These are phyloP conservation scores for Montipora efflorescens DNA, from an alignment of 64 coral and sea anemone species.

Conservation along the genomic window DNA sequence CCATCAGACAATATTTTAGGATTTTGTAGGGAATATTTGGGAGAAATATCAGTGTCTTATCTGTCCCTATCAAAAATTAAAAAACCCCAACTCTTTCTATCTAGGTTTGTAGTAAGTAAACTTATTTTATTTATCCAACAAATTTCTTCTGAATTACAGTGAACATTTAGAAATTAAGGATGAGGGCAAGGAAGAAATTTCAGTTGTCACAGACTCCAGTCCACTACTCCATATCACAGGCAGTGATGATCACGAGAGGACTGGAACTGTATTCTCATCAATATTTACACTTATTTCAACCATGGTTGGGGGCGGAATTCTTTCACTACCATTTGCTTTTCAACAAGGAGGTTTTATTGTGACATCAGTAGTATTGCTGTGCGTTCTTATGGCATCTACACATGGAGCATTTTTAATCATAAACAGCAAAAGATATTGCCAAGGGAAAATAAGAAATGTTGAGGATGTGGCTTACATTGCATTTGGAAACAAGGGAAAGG, in stretches of 20 bases:
- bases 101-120: too few species aligned
- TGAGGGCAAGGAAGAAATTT: background rate
- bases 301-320: conserved; percentile 89
- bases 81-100: too few species aligned
- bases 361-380: conserved; percentile 77
- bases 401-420: conserved; percentile 93
- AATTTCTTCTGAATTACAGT: background rate
- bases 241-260: conserved; percentile 71
- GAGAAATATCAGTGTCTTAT: too few species aligned
- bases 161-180: background rate
- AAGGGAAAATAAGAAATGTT: conserved; percentile 91
- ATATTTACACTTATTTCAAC: conserved; percentile 93
- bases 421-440: conserved; percentile 97
- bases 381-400: conserved; percentile 87
- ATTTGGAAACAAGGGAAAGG: conserved; percentile 93
- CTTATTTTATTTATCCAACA: too few species aligned
- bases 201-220: conserved; percentile 54
- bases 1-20: too few species aligned
- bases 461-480: conserved; percentile 93
- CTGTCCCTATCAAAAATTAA: too few species aligned
- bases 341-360: conserved; percentile 91
- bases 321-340: conserved; percentile 94
- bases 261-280: conserved; percentile 90
- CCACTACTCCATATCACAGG: conserved; percentile 40
- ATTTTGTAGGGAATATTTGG: too few species aligned